Conservation (phyloP, 1,140 invertebrate genomes). For the Melanaphis sacchari region DNA sequence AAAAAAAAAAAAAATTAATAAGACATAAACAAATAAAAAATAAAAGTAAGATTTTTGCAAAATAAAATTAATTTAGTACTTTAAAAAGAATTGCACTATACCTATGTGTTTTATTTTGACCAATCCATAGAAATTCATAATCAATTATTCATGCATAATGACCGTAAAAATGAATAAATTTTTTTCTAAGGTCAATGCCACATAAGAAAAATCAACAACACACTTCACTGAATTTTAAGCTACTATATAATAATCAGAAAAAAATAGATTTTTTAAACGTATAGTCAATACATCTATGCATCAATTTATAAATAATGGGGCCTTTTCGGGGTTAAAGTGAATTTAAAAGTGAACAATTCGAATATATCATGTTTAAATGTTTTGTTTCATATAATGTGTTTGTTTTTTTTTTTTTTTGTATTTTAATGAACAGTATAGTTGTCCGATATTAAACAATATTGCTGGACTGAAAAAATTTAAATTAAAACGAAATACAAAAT, state of each 20-base stretch:
- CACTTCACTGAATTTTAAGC: neutral
- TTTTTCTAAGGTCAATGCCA: conserved; percentile 50
- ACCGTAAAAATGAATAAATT: conserved; percentile 34
- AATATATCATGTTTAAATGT: neutral
- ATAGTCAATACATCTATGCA: neutral
- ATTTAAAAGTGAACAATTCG: neutral
- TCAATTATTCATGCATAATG: conserved; percentile 38
- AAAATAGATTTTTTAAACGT: neutral
- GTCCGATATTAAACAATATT: too few relatives aligned
- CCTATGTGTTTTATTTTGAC: too few relatives aligned
- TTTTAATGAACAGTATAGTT: too few relatives aligned
- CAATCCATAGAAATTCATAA: neutral
- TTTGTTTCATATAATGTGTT: neutral
- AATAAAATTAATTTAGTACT: neutral
- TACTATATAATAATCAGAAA: neutral
- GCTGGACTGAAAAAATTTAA: neutral
- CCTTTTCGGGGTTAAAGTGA: neutral
- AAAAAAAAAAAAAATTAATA: neutral
- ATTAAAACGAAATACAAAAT: neutral
- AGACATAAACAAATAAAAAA: neutral
- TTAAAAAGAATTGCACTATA: neutral
- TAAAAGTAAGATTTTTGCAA: neutral
- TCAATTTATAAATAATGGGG: neutral
- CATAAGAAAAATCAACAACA: neutral
- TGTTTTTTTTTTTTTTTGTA: neutral